Evolutionary conservation across 2,888 invertebrate genomes (phyloP), one percentile per base, ranked within the genome.

Genomic region (Acronicta leporina): DNA sequence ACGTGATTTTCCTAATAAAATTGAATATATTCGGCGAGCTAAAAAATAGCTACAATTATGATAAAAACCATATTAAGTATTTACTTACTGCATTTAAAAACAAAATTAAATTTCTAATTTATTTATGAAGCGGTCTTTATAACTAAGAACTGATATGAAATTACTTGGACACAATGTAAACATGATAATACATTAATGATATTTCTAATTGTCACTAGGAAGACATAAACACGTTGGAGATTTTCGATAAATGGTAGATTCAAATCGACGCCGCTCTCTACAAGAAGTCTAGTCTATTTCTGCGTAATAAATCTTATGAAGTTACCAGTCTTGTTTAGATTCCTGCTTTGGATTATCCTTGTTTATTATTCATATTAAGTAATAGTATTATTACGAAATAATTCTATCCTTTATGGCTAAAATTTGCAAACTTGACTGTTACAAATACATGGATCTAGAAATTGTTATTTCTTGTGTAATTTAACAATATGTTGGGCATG

Each of bases 141-240:
- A 51, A 50, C 11, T 14, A 25, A 42, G 43, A 55, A 57, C 15
- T 11, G 48, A 43, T 58, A 58, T 54, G 38, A 56, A 64, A 63
- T 71, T 48, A 63, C 52, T 44, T 45, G 27, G 20, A 52, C 55
- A 52, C 51, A 49, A 51, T 53, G 67, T 75, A 63, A 67, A 67
- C 67, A 72, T 35, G 47, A 43, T 16, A 40, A 43, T 71, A 59
- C 47, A 72, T 73, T 57, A 63, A 47, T 57, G 33, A 61, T 75
- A 75, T 63, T 60, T 54, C 60, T 52, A 63, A 54, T 58, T 56
- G 65, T 73, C 61, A 69, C 68, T 53, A 44, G 49, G 49, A 73
- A 61, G 73, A 73, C 68, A 69, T 69, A 67, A 73, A 69, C 43
- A 73, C 52, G 67, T 55, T 68, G 25, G 55, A 68, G 68, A 73